Base-by-base conservation (phyloP, 2,797 vertebrate genomes). In the Gymnothorax reevesii region DNA sequence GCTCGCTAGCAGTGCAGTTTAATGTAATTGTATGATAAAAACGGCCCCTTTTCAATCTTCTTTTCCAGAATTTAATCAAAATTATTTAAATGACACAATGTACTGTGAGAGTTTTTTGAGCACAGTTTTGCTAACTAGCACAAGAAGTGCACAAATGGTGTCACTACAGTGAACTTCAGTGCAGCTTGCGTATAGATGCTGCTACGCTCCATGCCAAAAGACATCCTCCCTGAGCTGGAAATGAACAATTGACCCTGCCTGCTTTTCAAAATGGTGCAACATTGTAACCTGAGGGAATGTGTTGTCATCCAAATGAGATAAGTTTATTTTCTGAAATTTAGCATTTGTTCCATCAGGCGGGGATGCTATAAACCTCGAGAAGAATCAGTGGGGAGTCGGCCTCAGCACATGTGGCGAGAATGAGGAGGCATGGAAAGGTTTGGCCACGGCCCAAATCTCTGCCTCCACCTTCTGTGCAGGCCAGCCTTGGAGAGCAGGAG, bases 241-340 rank as follows among this genome's bases (percentile, higher is more conserved):
- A 95, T 94, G 93, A 95, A 95, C 95, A 94, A 95, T 96, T 96
- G 96, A 96, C 96, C 96, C 95, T 91, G 94, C 91, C 94, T 94
- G 93, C 90, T 90, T 90, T 95, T 90, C 92, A 94, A 93, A 96
- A 95, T 96, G 96, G 95, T 95, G 93, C 95, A 94, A 94, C 95
- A 93, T 97, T 96, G 96, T 96, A 96, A 97, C 97, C 96, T 95
- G 96, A 95, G 97, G 97, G 96, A 96, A 96, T 93, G 94, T 96
- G 97, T 97, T 98, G 97, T 97, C 97, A 97, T 96, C 96, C 95
- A 97, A 98, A 98, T 97, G 96, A 97, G 97, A 98, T 97, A 97
- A 97, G 97, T 98, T 98, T 98, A 98, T 98, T 98, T 97, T 97
- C 96, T 94, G 95, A 95, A 92, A 94, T 92, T 92, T 95, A 95